These are phyloP conservation scores for Halcyon senegalensis DNA, from an alignment of 2,113 vertebrate genomes.

Conservation along the genomic window DNA sequence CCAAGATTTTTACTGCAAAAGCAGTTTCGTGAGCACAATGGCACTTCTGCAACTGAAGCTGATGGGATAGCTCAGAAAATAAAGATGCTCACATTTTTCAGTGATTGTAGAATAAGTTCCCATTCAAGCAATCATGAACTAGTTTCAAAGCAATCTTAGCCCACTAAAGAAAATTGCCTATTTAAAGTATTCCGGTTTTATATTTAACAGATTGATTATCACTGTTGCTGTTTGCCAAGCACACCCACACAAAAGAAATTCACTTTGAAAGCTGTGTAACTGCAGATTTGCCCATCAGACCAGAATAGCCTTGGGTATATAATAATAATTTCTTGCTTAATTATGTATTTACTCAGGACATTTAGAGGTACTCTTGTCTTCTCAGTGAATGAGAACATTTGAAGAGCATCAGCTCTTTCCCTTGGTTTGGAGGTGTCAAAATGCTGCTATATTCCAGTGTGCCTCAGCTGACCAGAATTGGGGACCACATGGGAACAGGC, in stretches of 20 bases:
- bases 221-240: conserved; percentile 10
- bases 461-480: fast-evolving
- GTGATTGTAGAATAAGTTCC: conserved; percentile 5
- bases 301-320: conserved; percentile 21
- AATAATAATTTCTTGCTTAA: conserved; percentile 47
- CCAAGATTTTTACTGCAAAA: background rate
- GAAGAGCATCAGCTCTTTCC: background rate
- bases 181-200: conserved; percentile 32
- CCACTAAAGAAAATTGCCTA: conserved; percentile 41
- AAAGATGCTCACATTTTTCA: conserved; percentile 1
- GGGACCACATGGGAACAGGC: fast-evolving
- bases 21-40: background rate
- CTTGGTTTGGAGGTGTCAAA: background rate
- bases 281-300: conserved; percentile 28
- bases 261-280: conserved; percentile 27
- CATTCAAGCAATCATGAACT: conserved; percentile 22
- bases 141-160: conserved; percentile 25
- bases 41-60: conserved; percentile 8
- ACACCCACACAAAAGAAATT: conserved; percentile 28
- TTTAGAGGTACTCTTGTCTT: conserved; percentile 22
- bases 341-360: conserved; percentile 1
- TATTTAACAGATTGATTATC: conserved; percentile 54
- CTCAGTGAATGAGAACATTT: background rate
- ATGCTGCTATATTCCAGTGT: background rate
- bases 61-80: conserved; percentile 23